Conservation (phyloP, 2,113 vertebrate species). For the cat (Felis catus) region F.catus_Fca126_mat1.0 CM031426.1:21473501-21474000, state of each 20-base stretch:
- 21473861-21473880: conserved; percentile 78
- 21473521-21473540: conserved; percentile 65
- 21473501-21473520: background rate
- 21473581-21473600: background rate
- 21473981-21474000: conserved; percentile 88
- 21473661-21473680: conserved; percentile 57
- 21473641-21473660: background rate
- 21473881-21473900: conserved; percentile 77
- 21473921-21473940: conserved; percentile 86
- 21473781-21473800: conserved; percentile 75
- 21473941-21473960: conserved; percentile 87
- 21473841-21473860: conserved; percentile 77
- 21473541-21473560: conserved; percentile 67
- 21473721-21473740: conserved; percentile 49
- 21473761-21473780: conserved; percentile 76
- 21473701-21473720: conserved; percentile 75
- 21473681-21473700: conserved; percentile 77
- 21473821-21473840: conserved; percentile 73
- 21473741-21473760: conserved; percentile 55
- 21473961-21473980: conserved; percentile 89
- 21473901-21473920: conserved; percentile 84
- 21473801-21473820: conserved; percentile 74
- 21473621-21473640: background rate
- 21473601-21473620: background rate
- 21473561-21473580: background rate